Evolutionary conservation across 2,113 vertebrate species (phyloP).

Genomic region (Damaliscus lunatus): DNA sequence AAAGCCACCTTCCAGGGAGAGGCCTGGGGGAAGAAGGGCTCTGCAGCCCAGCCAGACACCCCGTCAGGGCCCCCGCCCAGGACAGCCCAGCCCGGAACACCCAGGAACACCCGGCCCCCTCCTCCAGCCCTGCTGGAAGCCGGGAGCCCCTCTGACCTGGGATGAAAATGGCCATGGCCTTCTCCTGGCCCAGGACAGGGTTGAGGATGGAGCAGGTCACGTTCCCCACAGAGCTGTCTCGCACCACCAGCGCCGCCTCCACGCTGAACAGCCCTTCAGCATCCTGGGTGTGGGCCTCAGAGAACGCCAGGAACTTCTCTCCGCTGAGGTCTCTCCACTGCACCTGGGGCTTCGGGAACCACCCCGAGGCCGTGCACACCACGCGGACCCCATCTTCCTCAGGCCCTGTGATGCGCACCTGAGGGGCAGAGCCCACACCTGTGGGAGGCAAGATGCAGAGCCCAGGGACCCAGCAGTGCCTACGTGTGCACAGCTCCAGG

Average conservation of each 20-base stretch:
- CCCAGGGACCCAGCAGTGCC: no score
- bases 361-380: neutral
- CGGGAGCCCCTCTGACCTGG: neutral
- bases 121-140: neutral
- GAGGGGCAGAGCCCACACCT: constrained; percentile 19
- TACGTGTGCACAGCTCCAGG: accelerated
- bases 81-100: neutral
- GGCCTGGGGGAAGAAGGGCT: constrained; percentile 36
- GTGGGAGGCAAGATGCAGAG: accelerated
- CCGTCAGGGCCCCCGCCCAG: neutral
- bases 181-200: neutral
- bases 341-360: constrained; percentile 23
- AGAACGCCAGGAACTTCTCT: neutral
- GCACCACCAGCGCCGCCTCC: neutral
- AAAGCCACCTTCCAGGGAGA: neutral
- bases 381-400: neutral
- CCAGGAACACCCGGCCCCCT: accelerated
- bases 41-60: neutral
- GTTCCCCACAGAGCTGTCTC: neutral
- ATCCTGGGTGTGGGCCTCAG: neutral
- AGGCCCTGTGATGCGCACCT: neutral
- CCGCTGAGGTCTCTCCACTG: neutral
- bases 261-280: neutral
- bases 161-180: neutral
- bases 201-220: constrained; percentile 46